Evolutionary conservation across 1,140 invertebrate genomes (phyloP).

Genomic region (Drosophila repletoides): DNA sequence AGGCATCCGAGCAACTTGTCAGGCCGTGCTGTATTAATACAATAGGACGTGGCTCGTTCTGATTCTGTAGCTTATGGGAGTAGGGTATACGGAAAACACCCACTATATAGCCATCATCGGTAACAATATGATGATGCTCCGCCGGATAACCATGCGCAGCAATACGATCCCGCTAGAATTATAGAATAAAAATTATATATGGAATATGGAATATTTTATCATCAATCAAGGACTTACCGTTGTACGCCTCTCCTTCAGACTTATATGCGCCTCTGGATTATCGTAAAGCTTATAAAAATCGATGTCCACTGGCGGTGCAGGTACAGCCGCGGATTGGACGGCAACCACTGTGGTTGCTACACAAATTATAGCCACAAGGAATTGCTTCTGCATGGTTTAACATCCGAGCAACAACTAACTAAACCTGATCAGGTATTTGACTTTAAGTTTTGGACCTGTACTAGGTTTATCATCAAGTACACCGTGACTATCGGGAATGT

Average conservation of each 20-base stretch:
- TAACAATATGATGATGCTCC: slow-evolving; percentile 83
- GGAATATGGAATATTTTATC: neutral
- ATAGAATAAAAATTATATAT: no score
- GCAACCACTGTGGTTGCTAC: neutral
- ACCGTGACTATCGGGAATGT: neutral
- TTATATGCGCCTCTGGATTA: slow-evolving; percentile 56
- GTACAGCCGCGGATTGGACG: slow-evolving; percentile 14
- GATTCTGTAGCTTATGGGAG: slow-evolving; percentile 54
- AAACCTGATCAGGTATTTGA: neutral
- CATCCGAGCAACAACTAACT: slow-evolving; percentile 6
- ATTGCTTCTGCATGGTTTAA: slow-evolving; percentile 23
- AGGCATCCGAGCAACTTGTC: slow-evolving; percentile 88
- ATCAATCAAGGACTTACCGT: slow-evolving; percentile 31
- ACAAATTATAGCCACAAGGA: neutral
- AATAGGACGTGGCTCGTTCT: slow-evolving; percentile 82
- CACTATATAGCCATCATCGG: slow-evolving; percentile 84
- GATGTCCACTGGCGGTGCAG: slow-evolving; percentile 7
- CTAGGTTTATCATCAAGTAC: slow-evolving; percentile 19
- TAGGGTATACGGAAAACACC: slow-evolving; percentile 83
- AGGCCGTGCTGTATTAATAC: slow-evolving; percentile 89
- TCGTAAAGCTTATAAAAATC: slow-evolving; percentile 59
- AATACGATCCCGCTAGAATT: slow-evolving; percentile 58
- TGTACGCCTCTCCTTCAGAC: slow-evolving; percentile 22
- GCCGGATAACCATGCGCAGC: slow-evolving; percentile 82
- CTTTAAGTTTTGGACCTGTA: slow-evolving; percentile 3